Evolutionary conservation across 2,888 invertebrate species (phyloP).

Genomic region (Callimorpha dominula): DNA sequence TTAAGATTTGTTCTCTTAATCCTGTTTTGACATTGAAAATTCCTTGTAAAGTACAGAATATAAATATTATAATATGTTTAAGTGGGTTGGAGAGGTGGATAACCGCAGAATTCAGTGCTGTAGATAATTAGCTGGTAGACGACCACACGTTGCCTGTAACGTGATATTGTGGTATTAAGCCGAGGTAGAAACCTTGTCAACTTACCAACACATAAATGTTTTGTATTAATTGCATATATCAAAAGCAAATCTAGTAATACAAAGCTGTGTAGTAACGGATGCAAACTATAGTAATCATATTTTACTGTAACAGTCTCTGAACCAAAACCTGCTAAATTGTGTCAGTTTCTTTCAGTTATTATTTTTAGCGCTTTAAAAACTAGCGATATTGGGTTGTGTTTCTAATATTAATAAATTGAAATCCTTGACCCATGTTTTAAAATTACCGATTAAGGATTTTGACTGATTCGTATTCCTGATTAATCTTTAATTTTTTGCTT

Average conservation of each 20-base stretch:
- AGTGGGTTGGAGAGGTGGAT: neutral
- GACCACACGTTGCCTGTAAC: conserved; percentile 42
- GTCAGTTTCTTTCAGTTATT: no score
- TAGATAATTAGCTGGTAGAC: conserved; percentile 29
- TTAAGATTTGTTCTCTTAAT: neutral
- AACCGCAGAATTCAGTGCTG: conserved; percentile 30
- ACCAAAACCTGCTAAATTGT: neutral
- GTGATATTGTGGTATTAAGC: conserved; percentile 31
- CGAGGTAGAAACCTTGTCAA: conserved; percentile 12
- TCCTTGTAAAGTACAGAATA: neutral
- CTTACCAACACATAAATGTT: conserved; percentile 1
- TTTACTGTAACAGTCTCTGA: neutral
- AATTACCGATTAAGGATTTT: neutral
- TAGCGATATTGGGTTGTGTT: neutral
- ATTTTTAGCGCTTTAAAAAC: no score
- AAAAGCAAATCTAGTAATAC: neutral
- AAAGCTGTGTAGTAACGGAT: neutral
- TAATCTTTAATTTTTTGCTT: neutral
- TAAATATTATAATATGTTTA: neutral
- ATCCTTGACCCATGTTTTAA: no score
- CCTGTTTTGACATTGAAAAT: neutral
- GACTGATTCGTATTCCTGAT: no score
- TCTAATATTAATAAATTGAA: neutral
- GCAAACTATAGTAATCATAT: neutral
- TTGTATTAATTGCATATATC: conserved; percentile 6